Evolutionary conservation across 2,797 vertebrate genomes (phyloP), one percentile per base, ranked within the genome.

Genomic region (Etheostoma nigrum): DNA sequence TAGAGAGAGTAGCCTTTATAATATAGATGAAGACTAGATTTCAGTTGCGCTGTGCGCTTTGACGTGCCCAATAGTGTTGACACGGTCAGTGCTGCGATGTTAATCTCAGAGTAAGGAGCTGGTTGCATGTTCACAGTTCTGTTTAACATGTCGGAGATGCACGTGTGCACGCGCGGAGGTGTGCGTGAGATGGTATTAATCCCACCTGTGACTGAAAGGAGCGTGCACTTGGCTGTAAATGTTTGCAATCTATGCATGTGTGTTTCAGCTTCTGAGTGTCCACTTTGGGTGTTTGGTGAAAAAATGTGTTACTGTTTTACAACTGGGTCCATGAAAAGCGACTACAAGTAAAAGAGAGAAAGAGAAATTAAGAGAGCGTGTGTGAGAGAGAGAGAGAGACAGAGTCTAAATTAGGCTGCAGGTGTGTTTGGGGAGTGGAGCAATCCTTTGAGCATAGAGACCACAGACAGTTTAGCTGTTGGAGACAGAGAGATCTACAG

Each of bases 91-190:
- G 59, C 45, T n/a, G 67, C 53, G 63, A 25, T 74, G 76, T 57
- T 69, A 1, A n/a, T 55, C 7, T 76, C 30, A 49, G 66, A 61
- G 65, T 76, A 59, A 81, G 76, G 75, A 67, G 91, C 84, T 92
- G 85, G 85, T 88, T 93, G 93, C 91, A 85, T 82, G 76, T 48
- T 47, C 64, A 76, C 76, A 68, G 81, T 82, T 81, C 77, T 63
- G 68, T 11, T 40, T 11, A 11, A 40, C 36, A 40, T 40, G 36
- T 40, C 36, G 10, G 36, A 40, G 36, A 40, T 11, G 36, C 36
- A 40, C 9, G 36, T 40, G 36, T 40, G 36, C 36, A 40, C 36
- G 9, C 33, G 33, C 36, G 10, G 36, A 8, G 10, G 44, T 21
- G 59, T 19, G 27, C 33, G 25, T 15, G n/a, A 23, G 25, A 47